phyloP scores from a whole-genome alignment of 2,113 vertebrate species.

The Tragelaphus strepsiceros region DNA sequence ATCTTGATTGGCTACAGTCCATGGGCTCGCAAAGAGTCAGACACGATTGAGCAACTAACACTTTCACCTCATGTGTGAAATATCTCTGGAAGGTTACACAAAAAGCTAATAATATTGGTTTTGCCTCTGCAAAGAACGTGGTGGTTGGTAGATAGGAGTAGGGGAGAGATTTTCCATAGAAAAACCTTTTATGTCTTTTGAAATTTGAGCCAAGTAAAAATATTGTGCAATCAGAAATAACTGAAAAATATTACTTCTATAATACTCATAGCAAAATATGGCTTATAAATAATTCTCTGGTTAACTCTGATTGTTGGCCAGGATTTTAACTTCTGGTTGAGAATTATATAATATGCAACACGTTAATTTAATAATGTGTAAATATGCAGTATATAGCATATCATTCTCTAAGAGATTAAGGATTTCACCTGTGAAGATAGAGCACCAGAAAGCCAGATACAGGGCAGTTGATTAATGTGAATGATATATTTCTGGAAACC shows the following conservation, averaged over 20 bases:
- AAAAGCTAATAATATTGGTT: neutral
- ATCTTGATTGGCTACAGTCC: neutral
- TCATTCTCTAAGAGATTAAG: neutral
- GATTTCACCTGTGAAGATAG: neutral
- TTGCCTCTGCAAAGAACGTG: neutral
- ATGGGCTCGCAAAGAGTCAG: neutral
- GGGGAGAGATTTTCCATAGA: neutral
- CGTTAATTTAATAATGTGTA: neutral
- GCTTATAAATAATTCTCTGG: neutral
- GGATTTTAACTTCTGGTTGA: neutral
- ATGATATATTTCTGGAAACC: neutral
- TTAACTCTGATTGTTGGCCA: neutral
- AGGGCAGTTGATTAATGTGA: neutral
- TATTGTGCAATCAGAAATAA: neutral
- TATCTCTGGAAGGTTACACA: neutral
- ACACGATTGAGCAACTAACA: neutral
- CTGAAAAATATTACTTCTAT: constrained; percentile 20
- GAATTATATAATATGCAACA: neutral
- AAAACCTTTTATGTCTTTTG: neutral
- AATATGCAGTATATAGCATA: neutral
- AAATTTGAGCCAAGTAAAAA: constrained; percentile 34
- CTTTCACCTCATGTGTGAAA: neutral
- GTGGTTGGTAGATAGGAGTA: neutral
- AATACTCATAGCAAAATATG: neutral
- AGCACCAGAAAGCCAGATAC: neutral